Percentiles rank a stretch among this genome's conserved stretches.
These are phyloP conservation scores for Syrmaticus mikado DNA, from an alignment of 2,113 vertebrate genomes.

Conservation along the genomic window DNA sequence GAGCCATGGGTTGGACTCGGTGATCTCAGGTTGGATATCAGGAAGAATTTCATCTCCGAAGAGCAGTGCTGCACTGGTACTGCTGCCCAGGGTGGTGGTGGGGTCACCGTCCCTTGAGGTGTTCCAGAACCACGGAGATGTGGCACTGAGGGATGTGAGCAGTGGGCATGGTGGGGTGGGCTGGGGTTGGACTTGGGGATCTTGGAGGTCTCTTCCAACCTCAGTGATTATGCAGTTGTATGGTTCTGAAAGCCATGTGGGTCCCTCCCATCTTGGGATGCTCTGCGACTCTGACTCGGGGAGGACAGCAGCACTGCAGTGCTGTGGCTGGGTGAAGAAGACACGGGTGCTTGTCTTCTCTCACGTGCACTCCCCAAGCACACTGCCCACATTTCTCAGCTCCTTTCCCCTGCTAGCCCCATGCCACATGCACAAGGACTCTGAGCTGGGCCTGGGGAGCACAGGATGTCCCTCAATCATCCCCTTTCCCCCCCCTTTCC, in stretches of 20 bases:
- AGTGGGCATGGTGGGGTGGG: accelerated
- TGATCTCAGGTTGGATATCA: too few relatives aligned
- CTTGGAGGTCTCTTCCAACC: neutral
- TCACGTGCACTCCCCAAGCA: neutral
- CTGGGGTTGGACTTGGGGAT: neutral
- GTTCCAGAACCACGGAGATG: too few relatives aligned
- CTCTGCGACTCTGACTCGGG: neutral
- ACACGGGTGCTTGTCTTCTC: too few relatives aligned
- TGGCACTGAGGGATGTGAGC: too few relatives aligned
- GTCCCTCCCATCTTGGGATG: neutral
- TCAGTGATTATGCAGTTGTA: neutral
- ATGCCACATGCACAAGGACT: accelerated
- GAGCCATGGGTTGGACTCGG: neutral
- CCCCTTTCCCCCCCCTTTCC: neutral
- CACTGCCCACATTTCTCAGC: neutral
- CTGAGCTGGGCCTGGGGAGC: accelerated
- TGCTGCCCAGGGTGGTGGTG: too few relatives aligned
- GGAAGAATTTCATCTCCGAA: too few relatives aligned
- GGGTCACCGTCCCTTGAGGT: too few relatives aligned
- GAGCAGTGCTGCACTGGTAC: too few relatives aligned
- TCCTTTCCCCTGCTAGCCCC: neutral
- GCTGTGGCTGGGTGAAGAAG: accelerated
- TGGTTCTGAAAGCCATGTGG: neutral
- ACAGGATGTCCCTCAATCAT: accelerated
- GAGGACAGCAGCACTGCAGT: neutral